Conservation (phyloP, 2,113 vertebrate genomes). For the Psittacula cyanocephala region DNA sequence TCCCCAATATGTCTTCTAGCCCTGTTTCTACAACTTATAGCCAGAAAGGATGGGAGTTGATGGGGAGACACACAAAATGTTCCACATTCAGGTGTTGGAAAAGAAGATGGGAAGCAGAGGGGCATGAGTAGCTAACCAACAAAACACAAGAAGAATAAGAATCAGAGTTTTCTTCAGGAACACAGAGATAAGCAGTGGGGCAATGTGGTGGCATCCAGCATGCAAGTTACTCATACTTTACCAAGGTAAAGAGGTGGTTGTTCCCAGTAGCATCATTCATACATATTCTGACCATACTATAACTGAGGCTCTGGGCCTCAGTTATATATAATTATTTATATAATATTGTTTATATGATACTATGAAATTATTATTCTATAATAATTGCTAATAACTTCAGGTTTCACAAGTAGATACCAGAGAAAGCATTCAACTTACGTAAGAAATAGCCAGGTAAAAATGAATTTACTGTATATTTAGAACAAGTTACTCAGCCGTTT, state of each 20-base stretch:
- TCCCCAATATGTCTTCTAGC: background rate
- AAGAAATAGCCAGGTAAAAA: background rate
- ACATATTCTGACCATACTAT: background rate
- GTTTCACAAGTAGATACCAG: background rate
- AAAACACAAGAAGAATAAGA: background rate
- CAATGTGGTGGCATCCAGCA: background rate
- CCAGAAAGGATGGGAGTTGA: background rate
- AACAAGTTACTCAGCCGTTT: background rate
- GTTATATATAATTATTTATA: background rate
- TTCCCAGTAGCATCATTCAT: background rate
- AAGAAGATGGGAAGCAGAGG: background rate
- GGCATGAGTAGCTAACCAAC: background rate
- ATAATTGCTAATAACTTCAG: background rate
- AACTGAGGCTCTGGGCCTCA: background rate
- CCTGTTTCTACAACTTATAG: background rate
- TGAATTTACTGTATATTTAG: background rate
- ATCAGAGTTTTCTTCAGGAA: background rate
- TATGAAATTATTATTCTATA: background rate
- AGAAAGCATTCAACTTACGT: background rate
- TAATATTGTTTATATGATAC: background rate
- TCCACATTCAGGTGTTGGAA: background rate
- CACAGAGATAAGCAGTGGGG: background rate
- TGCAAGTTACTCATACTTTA: rapidly evolving
- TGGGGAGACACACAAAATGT: background rate
- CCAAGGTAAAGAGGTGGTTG: background rate